A percentile compares a stretch with the other conserved stretches of the same genome.
Evolutionary conservation across 2,888 invertebrate genomes (phyloP).

Genomic region (Leuctra nigra): DNA sequence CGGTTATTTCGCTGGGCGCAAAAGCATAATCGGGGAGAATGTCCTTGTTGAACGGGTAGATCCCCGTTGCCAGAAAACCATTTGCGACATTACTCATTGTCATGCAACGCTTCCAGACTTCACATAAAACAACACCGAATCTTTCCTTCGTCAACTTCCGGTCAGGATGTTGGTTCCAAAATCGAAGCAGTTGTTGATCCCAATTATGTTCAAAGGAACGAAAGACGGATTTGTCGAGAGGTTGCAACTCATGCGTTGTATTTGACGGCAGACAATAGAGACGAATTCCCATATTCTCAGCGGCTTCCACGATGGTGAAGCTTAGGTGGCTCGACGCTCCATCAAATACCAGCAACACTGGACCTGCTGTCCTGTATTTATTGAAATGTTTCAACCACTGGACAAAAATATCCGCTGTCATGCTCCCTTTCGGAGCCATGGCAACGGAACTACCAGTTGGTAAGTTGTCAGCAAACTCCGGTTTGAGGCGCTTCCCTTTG

Average conservation of each 20-base stretch:
- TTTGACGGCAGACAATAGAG: conserved; percentile 37
- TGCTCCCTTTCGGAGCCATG: conserved; percentile 34
- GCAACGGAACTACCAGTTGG: conserved; percentile 30
- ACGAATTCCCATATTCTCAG: conserved; percentile 33
- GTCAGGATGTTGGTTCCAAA: conserved; percentile 32
- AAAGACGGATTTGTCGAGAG: conserved; percentile 36
- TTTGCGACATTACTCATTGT: conserved; percentile 18
- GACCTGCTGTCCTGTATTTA: conserved; percentile 31
- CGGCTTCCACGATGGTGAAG: conserved; percentile 33
- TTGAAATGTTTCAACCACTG: conserved; percentile 33
- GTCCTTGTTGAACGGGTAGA: conserved; percentile 33
- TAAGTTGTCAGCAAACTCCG: conserved; percentile 24
- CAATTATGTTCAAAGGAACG: conserved; percentile 35
- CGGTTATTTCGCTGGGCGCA: conserved; percentile 28
- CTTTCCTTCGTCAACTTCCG: conserved; percentile 33
- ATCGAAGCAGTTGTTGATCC: conserved; percentile 35
- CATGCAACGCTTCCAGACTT: conserved; percentile 20
- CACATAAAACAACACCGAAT: conserved; percentile 31
- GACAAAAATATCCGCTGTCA: conserved; percentile 32
- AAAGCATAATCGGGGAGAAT: conserved; percentile 33
- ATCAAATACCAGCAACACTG: conserved; percentile 34
- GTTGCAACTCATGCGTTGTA: conserved; percentile 37
- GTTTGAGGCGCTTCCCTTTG: conserved; percentile 16
- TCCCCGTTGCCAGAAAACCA: conserved; percentile 29
- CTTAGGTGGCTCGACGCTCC: conserved; percentile 35